Conservation (phyloP, 37 sponge, comb jelly and placozoan genomes). For the Oopsacas minuta region DNA sequence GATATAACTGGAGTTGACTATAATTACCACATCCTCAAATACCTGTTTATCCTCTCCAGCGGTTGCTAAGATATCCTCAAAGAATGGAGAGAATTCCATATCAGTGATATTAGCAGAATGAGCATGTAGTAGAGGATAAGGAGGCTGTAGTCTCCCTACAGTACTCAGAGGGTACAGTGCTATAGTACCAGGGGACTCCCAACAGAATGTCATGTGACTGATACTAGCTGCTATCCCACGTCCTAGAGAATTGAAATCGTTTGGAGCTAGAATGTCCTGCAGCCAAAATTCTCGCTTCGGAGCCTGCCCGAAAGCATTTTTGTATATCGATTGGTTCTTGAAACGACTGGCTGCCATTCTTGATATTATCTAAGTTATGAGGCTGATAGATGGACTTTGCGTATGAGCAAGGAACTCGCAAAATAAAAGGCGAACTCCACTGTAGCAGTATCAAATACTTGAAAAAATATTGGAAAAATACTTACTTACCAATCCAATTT, state of each 20-base stretch:
- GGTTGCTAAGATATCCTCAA: constrained; percentile 50
- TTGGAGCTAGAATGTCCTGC: constrained; percentile 6
- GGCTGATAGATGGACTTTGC: no score
- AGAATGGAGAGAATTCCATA: constrained; percentile 75
- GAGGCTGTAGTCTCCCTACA: neutral
- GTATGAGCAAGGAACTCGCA: no score
- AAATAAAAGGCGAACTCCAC: no score
- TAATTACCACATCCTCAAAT: no score
- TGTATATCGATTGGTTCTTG: constrained; percentile 62
- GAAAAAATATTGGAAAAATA: no score
- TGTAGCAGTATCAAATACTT: no score
- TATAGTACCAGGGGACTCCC: constrained; percentile 12
- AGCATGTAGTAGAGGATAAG: neutral
- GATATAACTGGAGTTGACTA: no score
- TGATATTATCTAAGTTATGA: no score
- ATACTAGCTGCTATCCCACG: neutral
- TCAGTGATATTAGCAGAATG: constrained; percentile 47
- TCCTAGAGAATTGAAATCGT: constrained; percentile 12
- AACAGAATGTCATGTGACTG: neutral
- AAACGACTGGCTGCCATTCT: constrained; percentile 46
- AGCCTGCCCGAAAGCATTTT: constrained; percentile 43
- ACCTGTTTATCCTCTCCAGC: constrained; percentile 53
- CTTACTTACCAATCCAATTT: no score
- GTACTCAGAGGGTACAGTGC: neutral
- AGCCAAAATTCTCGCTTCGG: constrained; percentile 56